Conservation (phyloP, 2,888 invertebrate genomes). For the Germaria angustata region DNA sequence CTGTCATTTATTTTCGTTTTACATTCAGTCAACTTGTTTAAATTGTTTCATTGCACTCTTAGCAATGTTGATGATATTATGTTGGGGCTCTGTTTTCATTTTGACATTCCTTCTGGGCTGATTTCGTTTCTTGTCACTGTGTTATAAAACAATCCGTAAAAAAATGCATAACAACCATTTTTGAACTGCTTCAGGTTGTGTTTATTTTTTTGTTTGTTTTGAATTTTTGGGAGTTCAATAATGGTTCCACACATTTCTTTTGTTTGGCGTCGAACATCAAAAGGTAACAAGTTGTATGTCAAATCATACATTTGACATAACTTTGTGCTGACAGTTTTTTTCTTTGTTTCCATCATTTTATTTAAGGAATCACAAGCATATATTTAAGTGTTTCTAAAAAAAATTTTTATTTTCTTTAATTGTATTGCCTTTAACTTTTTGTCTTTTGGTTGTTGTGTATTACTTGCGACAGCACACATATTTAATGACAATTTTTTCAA, state of each 20-base stretch:
- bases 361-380: constrained; percentile 30
- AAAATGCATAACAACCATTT: constrained; percentile 52
- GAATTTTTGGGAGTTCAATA: constrained; percentile 29
- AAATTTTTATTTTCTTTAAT: constrained; percentile 44
- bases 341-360: constrained; percentile 10
- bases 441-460: neutral
- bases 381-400: constrained; percentile 42
- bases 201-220: neutral
- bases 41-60: constrained; percentile 63
- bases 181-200: constrained; percentile 44
- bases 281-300: constrained; percentile 61
- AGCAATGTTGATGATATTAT: constrained; percentile 57
- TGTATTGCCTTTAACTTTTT: constrained; percentile 24
- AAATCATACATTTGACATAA: constrained; percentile 55
- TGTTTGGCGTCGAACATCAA: constrained; percentile 57
- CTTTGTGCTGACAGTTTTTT: constrained; percentile 47
- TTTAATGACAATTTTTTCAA: constrained; percentile 37
- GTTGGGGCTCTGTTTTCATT: constrained; percentile 12
- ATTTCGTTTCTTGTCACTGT: constrained; percentile 42
- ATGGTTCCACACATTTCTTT: constrained; percentile 42
- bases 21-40: constrained; percentile 64
- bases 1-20: constrained; percentile 61
- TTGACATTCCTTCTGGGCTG: constrained; percentile 25
- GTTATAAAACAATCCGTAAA: constrained; percentile 57
- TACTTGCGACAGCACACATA: neutral